Evolutionary conservation across 2,797 vertebrate genomes (phyloP), one percentile per base, ranked within the genome.

Genomic region (Chloroceryle amazona): DNA sequence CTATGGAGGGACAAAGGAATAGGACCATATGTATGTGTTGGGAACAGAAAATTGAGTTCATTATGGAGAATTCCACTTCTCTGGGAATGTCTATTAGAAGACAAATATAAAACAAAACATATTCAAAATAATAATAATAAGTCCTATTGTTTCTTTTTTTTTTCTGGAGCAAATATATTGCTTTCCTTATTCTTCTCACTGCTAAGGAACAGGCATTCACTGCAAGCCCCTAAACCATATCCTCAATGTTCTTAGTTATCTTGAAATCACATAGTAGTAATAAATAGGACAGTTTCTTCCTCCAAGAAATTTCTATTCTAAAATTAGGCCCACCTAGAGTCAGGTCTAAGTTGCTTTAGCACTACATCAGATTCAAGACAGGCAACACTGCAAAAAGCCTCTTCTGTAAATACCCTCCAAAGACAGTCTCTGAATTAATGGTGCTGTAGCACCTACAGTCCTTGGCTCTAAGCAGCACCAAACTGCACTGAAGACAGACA

Each of bases 1-100:
- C 39, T 39, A 39, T 39, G 39, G 39, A 74, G 11, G 9, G 10
- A 76, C 63, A 57, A 83, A 68, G 5, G 20, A 4, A 58, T 10
- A 61, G 54, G 3, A 74, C 1, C 2, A 3, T 31, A n/a, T 1
- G 2, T 1, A 2, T 18, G 33, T 31, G 12, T 6, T 49, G 2
- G 12, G n/a, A 18, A 19, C 13, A 61, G n/a, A 92, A 93, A 74
- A 72, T 1, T 23, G 47, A 86, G 11, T 44, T 41, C 19, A 33
- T 52, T 13, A 41, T 17, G 20, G 58, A 61, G 26, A 66, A 73
- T 7, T 15, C 4, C 20, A 85, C 11, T 55, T 89, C 15, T 35
- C 31, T 25, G 35, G 4, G 18, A 70, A 4, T n/a, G 52, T 66
- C 18, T 74, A 9, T 35, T 49, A 37, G 28, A 95, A 89, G 18